Evolutionary conservation across 2,113 vertebrate genomes (phyloP), one percentile per base, ranked within the genome.

Genomic region (Sphaerodactylus townsendi): DNA sequence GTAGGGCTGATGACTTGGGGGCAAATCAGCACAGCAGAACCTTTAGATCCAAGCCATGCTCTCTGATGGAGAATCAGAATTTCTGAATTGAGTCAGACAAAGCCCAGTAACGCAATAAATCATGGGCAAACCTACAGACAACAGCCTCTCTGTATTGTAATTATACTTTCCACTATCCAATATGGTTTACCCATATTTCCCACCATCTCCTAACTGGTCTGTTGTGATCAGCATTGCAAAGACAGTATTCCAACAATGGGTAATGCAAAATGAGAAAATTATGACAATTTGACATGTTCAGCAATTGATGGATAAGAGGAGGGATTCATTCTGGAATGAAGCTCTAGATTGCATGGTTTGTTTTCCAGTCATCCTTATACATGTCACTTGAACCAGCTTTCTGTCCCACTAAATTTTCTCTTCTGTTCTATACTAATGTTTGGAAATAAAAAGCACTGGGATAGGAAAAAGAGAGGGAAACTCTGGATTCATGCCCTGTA

Each of bases 401-500:
- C 74, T 85, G 28, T 80, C 90, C 62, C 44, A 68, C 56, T 83
- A 86, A 74, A 85, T 89, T 92, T 30, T 85, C 69, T 90, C 69
- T 91, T 90, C 72, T 11, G 68, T 79, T 71, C 79, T 83, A 41
- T 80, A 69, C 6, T 87, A 80, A 82, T 88, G 82, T 85, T 88
- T 89, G 88, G 30, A 69, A 87, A 78, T 86, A 87, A 92, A 92
- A 90, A 91, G 85, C 89, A 81, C 81, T 86, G 15, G 75, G 50
- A 62, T 30, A 70, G 76, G 50, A 78, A 78, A 84, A 70, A 88
- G 46, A 90, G 79, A 44, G 81, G 10, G 83, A 87, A 44, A 5
- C 50, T 90, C 85, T 72, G 46, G 65, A 90, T 90, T 92, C 77
- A 77, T 88, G 91, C 86, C 90, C 79, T 90, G 37, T 86, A 90